These are phyloP conservation scores for Planiliza haematocheilus DNA, from an alignment of 2,113 vertebrate species.

Conservation along the genomic window DNA sequence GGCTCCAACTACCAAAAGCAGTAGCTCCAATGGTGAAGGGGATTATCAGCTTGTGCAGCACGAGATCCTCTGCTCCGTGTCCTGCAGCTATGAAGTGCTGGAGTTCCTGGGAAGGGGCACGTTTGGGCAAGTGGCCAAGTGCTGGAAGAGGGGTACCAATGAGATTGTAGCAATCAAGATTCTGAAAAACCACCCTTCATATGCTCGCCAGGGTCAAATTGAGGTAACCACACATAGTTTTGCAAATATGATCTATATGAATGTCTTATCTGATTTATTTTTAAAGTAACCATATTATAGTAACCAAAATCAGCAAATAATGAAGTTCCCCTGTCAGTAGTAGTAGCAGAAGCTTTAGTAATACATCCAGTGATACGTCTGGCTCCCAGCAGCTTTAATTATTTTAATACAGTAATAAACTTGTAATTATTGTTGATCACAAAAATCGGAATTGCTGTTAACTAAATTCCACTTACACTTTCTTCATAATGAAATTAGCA, in stretches of 20 bases:
- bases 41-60: conserved; percentile 99
- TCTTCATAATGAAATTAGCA: not conserved
- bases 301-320: no score
- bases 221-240: conserved; percentile 82
- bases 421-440: no score
- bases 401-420: no score
- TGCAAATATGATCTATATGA: not conserved
- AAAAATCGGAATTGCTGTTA: no score
- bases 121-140: conserved; percentile 97
- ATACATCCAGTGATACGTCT: no score
- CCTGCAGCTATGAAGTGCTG: conserved; percentile 96
- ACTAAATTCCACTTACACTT: no score
- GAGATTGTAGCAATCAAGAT: conserved; percentile 99
- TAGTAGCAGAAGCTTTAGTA: no score
- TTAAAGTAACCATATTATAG: no score
- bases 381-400: no score
- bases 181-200: conserved; percentile 97
- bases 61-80: conserved; percentile 97
- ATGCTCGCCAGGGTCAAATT: conserved; percentile 98
- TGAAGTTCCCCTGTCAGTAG: no score
- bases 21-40: conserved; percentile 94
- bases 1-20: conserved; percentile 94
- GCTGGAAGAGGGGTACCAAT: conserved; percentile 98
- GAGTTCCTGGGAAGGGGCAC: conserved; percentile 97
- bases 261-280: no score